A percentile compares a stretch with the other conserved stretches of the same genome.
phyloP scores from a whole-genome alignment of 1,140 invertebrate genomes.

The Dendrolimus punctatus region DNA sequence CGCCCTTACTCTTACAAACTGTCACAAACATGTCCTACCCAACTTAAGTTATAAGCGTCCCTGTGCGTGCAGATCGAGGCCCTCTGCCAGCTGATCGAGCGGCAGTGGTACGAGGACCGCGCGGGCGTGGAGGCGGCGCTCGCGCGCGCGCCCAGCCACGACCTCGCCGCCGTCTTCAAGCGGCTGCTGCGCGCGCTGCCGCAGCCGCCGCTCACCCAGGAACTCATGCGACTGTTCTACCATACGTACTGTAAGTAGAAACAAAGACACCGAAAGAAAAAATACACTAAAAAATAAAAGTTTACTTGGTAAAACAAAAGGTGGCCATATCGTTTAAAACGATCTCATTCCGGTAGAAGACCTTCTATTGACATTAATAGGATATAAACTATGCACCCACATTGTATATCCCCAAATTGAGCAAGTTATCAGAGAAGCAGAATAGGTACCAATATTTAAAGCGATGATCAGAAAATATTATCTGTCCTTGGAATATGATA shows the following conservation, averaged over 20 bases:
- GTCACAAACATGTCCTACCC: too few relatives aligned
- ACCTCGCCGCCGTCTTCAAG: conserved; percentile 85
- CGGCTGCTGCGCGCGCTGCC: conserved; percentile 86
- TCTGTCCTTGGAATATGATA: too few relatives aligned
- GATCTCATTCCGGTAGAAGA: too few relatives aligned
- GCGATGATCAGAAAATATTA: too few relatives aligned
- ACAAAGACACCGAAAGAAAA: background rate
- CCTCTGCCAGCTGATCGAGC: conserved; percentile 82
- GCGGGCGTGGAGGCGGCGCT: conserved; percentile 78
- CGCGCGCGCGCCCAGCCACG: conserved; percentile 78
- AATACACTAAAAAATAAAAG: background rate
- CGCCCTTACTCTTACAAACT: too few relatives aligned
- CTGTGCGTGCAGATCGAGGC: conserved; percentile 74
- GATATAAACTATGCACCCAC: too few relatives aligned
- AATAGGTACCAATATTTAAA: too few relatives aligned
- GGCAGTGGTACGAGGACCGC: conserved; percentile 82
- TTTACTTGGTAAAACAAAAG: too few relatives aligned
- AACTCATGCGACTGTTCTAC: conserved; percentile 92
- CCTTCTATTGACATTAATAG: too few relatives aligned
- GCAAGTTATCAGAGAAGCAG: too few relatives aligned
- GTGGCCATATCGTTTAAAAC: too few relatives aligned
- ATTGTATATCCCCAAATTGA: too few relatives aligned
- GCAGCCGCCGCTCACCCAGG: conserved; percentile 86
- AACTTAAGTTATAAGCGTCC: background rate
- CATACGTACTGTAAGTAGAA: conserved; percentile 82